phyloP scores from a whole-genome alignment of 2,888 invertebrate genomes.

The Atherix ibis region DNA sequence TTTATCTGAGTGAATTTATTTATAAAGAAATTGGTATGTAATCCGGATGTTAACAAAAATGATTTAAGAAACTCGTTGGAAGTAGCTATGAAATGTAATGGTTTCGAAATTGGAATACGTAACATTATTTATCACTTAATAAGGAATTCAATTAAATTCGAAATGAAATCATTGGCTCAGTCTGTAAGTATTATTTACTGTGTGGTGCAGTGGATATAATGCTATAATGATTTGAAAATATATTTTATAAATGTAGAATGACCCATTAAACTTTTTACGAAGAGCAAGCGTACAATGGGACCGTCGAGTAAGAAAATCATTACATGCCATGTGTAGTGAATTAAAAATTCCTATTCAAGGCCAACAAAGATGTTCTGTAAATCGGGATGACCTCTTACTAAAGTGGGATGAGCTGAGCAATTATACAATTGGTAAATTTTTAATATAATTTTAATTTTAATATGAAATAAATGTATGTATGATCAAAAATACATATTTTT shows the following conservation, averaged over 20 bases:
- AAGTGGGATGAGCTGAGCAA: constrained; percentile 91
- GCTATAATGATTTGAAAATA: no score
- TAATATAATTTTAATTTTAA: constrained; percentile 2
- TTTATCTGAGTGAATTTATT: constrained; percentile 6
- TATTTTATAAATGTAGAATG: constrained; percentile 27
- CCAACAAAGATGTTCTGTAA: constrained; percentile 53
- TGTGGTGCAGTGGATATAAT: no score
- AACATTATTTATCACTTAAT: constrained; percentile 75
- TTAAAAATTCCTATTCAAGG: constrained; percentile 65
- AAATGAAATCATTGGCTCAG: constrained; percentile 19
- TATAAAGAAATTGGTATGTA: constrained; percentile 59
- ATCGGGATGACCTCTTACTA: constrained; percentile 64
- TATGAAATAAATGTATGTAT: not conserved
- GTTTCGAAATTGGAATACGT: constrained; percentile 64
- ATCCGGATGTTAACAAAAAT: constrained; percentile 55
- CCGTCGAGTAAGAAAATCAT: constrained; percentile 80
- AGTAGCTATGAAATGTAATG: constrained; percentile 58
- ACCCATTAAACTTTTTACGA: constrained; percentile 57
- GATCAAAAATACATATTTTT: constrained; percentile 14
- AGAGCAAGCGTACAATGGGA: constrained; percentile 89
- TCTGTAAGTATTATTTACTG: constrained; percentile 11
- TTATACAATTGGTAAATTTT: constrained; percentile 61
- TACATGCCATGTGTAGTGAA: constrained; percentile 90
- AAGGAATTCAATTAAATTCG: constrained; percentile 37
- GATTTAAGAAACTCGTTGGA: constrained; percentile 64